phyloP scores from a whole-genome alignment of 1,140 invertebrate species.

The Drosophila tsacasi region DNA sequence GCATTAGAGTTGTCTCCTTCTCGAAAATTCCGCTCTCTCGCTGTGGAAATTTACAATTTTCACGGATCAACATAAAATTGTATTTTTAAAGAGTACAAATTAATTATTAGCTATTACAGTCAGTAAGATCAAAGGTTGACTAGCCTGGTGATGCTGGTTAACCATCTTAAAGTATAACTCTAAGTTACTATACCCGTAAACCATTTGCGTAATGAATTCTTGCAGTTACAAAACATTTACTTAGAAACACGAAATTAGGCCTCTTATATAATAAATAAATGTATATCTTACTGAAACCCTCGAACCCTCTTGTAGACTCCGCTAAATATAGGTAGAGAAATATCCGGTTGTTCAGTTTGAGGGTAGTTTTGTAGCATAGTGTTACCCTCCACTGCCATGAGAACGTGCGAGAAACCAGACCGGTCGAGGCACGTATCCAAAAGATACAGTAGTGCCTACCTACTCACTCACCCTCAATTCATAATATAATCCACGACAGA shows the following conservation, averaged over 20 bases:
- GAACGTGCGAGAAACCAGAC: slow-evolving; percentile 19
- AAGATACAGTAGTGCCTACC: slow-evolving; percentile 8
- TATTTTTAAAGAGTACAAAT: no score
- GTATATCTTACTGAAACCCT: background rate
- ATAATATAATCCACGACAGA: slow-evolving; percentile 30
- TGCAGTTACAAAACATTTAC: background rate
- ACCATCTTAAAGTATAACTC: background rate
- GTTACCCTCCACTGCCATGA: background rate
- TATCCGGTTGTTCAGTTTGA: background rate
- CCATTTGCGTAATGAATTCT: background rate
- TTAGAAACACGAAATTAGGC: background rate
- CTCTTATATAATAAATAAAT: background rate
- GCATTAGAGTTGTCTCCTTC: background rate
- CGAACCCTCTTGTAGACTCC: background rate
- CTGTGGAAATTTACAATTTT: slow-evolving; percentile 8
- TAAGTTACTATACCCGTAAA: background rate
- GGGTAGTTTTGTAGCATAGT: slow-evolving; percentile 37
- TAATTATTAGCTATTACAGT: background rate
- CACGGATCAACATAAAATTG: slow-evolving; percentile 2
- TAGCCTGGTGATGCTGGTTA: background rate
- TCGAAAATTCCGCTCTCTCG: slow-evolving; percentile 5
- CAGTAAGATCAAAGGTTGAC: no score
- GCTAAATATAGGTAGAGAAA: background rate
- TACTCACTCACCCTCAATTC: slow-evolving; percentile 37
- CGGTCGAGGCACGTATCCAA: slow-evolving; percentile 43